Base-by-base conservation (phyloP, 2,888 invertebrate species). In the Esperia sulphurella region DNA sequence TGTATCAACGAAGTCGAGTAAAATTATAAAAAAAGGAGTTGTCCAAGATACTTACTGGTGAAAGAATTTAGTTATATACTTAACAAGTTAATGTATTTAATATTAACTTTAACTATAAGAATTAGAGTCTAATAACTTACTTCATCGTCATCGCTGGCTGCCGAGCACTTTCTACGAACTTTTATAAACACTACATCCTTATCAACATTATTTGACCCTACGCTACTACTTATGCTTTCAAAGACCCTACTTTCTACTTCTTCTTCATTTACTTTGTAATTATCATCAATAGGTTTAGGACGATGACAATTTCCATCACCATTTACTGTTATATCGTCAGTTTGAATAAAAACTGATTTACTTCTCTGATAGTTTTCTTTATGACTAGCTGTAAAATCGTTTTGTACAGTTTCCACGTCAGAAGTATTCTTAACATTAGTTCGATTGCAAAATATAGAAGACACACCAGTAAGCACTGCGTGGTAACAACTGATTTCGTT, bases 301-400 rank as follows among this genome's bases (percentile, higher is more conserved):
- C n/a, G 8, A 31, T n/a, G 8, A n/a, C n/a, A n/a, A n/a, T n/a
- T 35, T n/a, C n/a, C 10, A 35, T n/a, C 35, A 35, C n/a, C 35
- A 35, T n/a, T 35, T n/a, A n/a, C n/a, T n/a, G n/a, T 10, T n/a
- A n/a, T 2, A 35, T 35, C 35, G n/a, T 35, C 35, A 35, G 35
- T 35, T 21, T 14, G 14, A 5, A 63, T 58, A 46, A 41, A 31
- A 46, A 60, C 55, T 5, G 60, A 54, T 48, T 55, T 63, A 30
- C 48, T 52, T 51, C 43, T 52, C 7, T 41, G 49, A 43, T 45
- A 46, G 37, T 41, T 57, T 49, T 51, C 53, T 30, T 44, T 45
- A 41, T 48, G 41, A 4, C 21, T 21, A 21, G 8, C 7, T 31
- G 31, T 5, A 2, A 31, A 31, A 35, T 9, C 9, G 6, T n/a